Percentiles rank a stretch among this genome's conserved stretches.
Evolutionary conservation across 2,113 vertebrate genomes (phyloP).

Genomic region (Bubo scandiacus): DNA sequence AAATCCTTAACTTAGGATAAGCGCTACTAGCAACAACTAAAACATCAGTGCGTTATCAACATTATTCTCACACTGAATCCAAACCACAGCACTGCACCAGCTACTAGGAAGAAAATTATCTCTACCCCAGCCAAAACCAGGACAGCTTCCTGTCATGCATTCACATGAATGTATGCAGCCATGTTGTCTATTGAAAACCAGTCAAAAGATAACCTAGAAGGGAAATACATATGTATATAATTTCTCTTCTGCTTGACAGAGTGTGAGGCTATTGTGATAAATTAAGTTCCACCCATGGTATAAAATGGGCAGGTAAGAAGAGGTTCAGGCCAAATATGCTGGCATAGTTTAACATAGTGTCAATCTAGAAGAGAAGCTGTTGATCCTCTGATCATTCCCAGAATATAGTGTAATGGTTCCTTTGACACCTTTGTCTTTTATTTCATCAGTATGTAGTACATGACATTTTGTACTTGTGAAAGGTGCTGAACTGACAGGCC

Average conservation of each 20-base stretch:
- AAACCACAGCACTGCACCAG: too few relatives aligned
- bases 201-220: background rate
- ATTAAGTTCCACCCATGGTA: background rate
- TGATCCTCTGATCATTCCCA: slow-evolving; percentile 61
- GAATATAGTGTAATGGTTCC: slow-evolving; percentile 61
- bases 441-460: slow-evolving; percentile 65
- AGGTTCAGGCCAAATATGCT: slow-evolving; percentile 1
- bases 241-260: background rate
- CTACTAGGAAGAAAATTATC: too few relatives aligned
- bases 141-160: background rate
- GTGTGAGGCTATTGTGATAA: background rate
- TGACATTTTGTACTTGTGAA: slow-evolving; percentile 65
- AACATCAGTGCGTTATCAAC: too few relatives aligned
- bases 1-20: too few relatives aligned
- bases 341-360: slow-evolving; percentile 47
- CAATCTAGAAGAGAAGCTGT: slow-evolving; percentile 51
- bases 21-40: too few relatives aligned
- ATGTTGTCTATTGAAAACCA: background rate
- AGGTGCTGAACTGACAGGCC: slow-evolving; percentile 70
- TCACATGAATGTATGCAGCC: background rate
- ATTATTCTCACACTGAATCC: too few relatives aligned
- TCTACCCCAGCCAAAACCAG: too few relatives aligned
- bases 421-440: slow-evolving; percentile 71
- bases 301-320: background rate
- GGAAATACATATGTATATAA: background rate